Evolutionary conservation across 2,113 vertebrate genomes (phyloP).

Genomic region (Hemiprocne comata): DNA sequence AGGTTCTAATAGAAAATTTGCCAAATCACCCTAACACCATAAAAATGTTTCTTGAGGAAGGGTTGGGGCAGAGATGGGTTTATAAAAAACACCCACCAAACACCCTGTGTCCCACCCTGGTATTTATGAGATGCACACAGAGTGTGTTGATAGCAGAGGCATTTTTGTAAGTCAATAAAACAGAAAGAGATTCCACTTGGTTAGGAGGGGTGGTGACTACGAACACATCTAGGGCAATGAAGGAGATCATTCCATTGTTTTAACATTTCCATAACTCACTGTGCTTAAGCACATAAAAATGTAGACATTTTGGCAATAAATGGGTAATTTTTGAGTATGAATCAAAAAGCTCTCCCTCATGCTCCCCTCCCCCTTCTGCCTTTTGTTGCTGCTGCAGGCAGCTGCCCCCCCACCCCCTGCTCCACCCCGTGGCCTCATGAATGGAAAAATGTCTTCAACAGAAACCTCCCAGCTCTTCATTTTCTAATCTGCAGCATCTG

Average conservation of each 20-base stretch:
- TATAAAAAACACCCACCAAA: not conserved
- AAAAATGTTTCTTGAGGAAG: not conserved
- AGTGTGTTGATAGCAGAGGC: slow-evolving; percentile 50
- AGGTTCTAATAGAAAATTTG: slow-evolving; percentile 47
- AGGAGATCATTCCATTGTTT: slow-evolving; percentile 71
- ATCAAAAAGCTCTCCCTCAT: slow-evolving; percentile 66
- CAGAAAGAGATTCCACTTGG: slow-evolving; percentile 23
- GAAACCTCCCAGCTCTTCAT: slow-evolving; percentile 40
- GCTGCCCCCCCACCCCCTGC: slow-evolving; percentile 4
- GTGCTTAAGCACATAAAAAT: slow-evolving; percentile 71
- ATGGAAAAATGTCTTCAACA: slow-evolving; percentile 64
- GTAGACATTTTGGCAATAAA: slow-evolving; percentile 67
- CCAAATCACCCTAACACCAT: slow-evolving; percentile 19
- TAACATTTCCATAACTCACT: slow-evolving; percentile 73
- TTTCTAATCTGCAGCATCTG: slow-evolving; percentile 61
- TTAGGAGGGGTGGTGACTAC: slow-evolving; percentile 43
- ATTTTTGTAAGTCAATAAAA: slow-evolving; percentile 53
- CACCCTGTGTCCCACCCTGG: not conserved
- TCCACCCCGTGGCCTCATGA: slow-evolving; percentile 44
- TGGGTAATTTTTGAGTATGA: slow-evolving; percentile 65
- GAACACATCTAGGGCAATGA: slow-evolving; percentile 21
- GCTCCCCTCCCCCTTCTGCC: not conserved
- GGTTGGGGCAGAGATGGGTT: slow-evolving; percentile 3
- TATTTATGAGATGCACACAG: slow-evolving; percentile 53
- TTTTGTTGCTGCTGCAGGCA: slow-evolving; percentile 52